Evolutionary conservation across 1,140 invertebrate genomes (phyloP).

Genomic region (Geopemphigus sp.): DNA sequence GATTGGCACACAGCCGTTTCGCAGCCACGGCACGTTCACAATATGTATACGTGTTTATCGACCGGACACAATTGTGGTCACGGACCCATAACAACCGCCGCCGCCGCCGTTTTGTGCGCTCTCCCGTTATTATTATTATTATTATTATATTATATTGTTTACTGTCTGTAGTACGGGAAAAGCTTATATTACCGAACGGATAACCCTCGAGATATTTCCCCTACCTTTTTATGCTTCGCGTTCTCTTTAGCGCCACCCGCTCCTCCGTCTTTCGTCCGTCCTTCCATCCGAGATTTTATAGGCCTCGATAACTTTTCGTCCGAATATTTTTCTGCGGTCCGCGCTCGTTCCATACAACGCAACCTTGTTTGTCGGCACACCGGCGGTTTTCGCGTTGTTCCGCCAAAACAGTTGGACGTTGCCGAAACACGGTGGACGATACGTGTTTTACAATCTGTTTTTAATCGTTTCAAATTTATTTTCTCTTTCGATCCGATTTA

Average conservation of each 20-base stretch:
- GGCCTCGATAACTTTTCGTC: too few relatives aligned
- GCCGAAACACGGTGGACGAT: too few relatives aligned
- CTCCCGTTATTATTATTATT: neutral
- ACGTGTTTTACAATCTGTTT: too few relatives aligned
- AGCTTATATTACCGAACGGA: neutral
- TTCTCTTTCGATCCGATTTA: too few relatives aligned
- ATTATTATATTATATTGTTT: slow-evolving; percentile 2
- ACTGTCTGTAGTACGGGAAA: neutral
- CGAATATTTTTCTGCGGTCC: too few relatives aligned
- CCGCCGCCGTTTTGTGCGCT: slow-evolving; percentile 13
- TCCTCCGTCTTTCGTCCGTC: neutral
- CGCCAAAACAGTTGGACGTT: too few relatives aligned
- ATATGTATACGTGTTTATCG: neutral
- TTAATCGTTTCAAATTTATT: too few relatives aligned
- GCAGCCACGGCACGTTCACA: slow-evolving; percentile 11
- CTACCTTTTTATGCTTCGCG: slow-evolving; percentile 5
- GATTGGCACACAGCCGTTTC: slow-evolving; percentile 16
- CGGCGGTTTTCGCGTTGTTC: too few relatives aligned
- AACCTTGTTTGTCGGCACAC: too few relatives aligned
- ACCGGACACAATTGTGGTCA: neutral
- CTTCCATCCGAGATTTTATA: too few relatives aligned
- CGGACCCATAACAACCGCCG: slow-evolving; percentile 10
- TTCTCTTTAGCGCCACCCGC: too few relatives aligned
- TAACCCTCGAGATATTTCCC: neutral
- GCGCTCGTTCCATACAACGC: too few relatives aligned